phyloP scores from a whole-genome alignment of 1,140 invertebrate genomes.

The Meteorus sp. region DNA sequence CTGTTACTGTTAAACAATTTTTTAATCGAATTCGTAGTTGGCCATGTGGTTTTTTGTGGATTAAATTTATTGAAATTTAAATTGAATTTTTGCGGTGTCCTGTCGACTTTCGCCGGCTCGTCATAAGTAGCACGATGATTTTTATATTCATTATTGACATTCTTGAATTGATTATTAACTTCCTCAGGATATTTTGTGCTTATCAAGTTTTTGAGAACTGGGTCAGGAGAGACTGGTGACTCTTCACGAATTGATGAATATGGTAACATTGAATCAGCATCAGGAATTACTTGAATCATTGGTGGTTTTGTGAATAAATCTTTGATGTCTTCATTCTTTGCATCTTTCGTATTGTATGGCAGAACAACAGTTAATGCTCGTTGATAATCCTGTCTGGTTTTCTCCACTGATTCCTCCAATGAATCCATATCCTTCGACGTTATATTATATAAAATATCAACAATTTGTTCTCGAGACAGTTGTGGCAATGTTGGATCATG shows the following conservation, averaged over 20 bases:
- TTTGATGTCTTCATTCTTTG: constrained; percentile 51
- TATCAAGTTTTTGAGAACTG: constrained; percentile 2
- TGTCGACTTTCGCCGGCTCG: constrained; percentile 30
- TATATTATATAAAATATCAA: constrained; percentile 64
- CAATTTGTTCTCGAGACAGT: constrained; percentile 62
- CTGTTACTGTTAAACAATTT: background rate
- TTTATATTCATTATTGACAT: constrained; percentile 21
- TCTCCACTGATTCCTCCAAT: constrained; percentile 47
- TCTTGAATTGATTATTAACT: background rate
- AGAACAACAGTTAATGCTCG: constrained; percentile 62
- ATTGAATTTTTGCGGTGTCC: constrained; percentile 44
- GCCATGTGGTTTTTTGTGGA: background rate
- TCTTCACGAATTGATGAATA: constrained; percentile 18
- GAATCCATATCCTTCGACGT: constrained; percentile 58
- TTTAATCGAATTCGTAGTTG: background rate
- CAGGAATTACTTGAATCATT: constrained; percentile 55
- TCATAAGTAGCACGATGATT: constrained; percentile 39
- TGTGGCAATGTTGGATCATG: constrained; percentile 61
- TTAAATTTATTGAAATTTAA: constrained; percentile 44
- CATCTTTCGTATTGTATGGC: constrained; percentile 57
- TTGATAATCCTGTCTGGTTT: constrained; percentile 58
- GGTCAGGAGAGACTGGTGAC: constrained; percentile 2
- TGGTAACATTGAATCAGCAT: constrained; percentile 28
- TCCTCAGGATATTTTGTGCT: background rate
- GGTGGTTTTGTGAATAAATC: constrained; percentile 62